phyloP scores from a whole-genome alignment of 2,888 invertebrate genomes.

The Drosophila ustulata region DNA sequence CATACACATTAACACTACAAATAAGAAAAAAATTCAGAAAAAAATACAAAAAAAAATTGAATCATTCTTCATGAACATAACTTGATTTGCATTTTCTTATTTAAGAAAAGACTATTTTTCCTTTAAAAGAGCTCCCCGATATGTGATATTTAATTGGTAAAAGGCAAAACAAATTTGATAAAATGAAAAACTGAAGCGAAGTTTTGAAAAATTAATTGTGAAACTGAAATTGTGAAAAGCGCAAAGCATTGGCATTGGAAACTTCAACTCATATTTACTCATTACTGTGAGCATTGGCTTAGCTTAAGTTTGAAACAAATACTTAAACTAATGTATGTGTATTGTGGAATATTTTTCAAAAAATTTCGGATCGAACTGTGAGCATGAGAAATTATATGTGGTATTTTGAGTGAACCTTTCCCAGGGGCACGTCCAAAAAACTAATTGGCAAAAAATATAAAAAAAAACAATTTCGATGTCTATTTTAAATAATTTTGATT shows the following conservation, averaged over 20 bases:
- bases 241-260: conserved; percentile 38
- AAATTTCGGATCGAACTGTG: conserved; percentile 57
- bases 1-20: conserved; percentile 60
- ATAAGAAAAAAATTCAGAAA: conserved; percentile 30
- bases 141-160: conserved; percentile 82
- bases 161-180: conserved; percentile 39
- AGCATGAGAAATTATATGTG: conserved; percentile 75
- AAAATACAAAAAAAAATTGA: conserved; percentile 28
- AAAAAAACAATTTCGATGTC: conserved; percentile 32
- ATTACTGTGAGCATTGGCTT: conserved; percentile 81
- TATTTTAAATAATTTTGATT: conserved; percentile 67
- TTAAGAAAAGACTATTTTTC: conserved; percentile 57
- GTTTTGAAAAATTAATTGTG: conserved; percentile 42
- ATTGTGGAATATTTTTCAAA: conserved; percentile 60
- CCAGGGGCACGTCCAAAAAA: conserved; percentile 26
- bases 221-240: conserved; percentile 22
- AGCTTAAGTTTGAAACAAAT: conserved; percentile 65
- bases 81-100: conserved; percentile 67
- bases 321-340: conserved; percentile 37
- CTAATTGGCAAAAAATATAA: conserved; percentile 40
- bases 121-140: conserved; percentile 83
- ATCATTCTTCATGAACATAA: conserved; percentile 68
- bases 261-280: conserved; percentile 57
- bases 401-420: conserved; percentile 59
- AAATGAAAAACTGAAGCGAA: conserved; percentile 22